These are phyloP conservation scores for Lasioglossum morio DNA, from an alignment of 2,888 invertebrate species.

Conservation along the genomic window DNA sequence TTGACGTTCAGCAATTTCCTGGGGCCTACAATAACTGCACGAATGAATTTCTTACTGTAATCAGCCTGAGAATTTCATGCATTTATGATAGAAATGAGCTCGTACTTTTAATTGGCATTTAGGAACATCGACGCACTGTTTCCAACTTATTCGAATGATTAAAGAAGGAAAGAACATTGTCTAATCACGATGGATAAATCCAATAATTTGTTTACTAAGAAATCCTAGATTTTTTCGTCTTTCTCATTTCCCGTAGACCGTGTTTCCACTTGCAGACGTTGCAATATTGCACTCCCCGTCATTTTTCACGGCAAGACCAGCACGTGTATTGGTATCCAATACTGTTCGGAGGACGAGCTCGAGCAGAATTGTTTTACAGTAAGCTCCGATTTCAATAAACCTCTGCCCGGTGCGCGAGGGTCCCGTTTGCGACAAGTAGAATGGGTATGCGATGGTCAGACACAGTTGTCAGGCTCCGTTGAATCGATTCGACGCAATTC, in stretches of 20 bases:
- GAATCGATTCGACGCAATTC: not conserved
- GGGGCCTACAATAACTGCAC: too few relatives aligned
- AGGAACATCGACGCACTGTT: not conserved
- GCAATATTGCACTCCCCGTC: not conserved
- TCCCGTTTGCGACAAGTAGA: not conserved
- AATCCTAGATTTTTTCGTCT: not conserved
- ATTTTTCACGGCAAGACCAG: not conserved
- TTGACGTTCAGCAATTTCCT: too few relatives aligned
- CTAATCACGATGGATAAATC: too few relatives aligned
- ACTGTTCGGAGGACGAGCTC: not conserved
- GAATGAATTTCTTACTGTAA: not conserved
- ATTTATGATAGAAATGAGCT: not conserved
- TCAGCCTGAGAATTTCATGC: too few relatives aligned
- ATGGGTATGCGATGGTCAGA: not conserved
- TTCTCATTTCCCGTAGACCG: not conserved
- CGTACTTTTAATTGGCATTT: too few relatives aligned
- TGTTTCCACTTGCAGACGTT: not conserved
- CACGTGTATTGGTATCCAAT: not conserved
- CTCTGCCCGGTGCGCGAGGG: not conserved
- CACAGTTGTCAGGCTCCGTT: not conserved
- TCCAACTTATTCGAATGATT: not conserved
- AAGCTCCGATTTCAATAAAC: not conserved
- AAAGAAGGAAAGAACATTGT: not conserved
- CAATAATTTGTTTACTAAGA: not conserved
- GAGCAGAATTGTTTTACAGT: not conserved